Evolutionary conservation across 2,888 invertebrate species (phyloP).

Genomic region (Nomada ruficornis): DNA sequence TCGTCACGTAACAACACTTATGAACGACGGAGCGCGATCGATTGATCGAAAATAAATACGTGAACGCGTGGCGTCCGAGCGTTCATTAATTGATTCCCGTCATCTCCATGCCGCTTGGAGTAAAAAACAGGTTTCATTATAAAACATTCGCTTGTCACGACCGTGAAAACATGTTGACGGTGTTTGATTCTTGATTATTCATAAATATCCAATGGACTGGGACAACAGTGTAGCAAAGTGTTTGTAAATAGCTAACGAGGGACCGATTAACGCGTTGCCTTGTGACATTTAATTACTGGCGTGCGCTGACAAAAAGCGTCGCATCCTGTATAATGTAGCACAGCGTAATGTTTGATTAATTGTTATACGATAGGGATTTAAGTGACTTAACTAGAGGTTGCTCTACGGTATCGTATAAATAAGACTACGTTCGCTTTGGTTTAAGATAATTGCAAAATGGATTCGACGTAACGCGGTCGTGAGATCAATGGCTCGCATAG

Average conservation of each 20-base stretch:
- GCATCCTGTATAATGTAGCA: neutral
- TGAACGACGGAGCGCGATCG: neutral
- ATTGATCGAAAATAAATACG: neutral
- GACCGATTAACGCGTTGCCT: neutral
- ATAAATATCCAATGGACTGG: neutral
- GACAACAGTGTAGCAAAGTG: neutral
- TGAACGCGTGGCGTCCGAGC: neutral
- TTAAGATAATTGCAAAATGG: constrained; percentile 44
- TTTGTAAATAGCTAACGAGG: neutral
- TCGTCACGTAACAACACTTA: neutral
- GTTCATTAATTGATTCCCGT: neutral
- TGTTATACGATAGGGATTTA: no score
- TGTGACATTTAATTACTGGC: neutral
- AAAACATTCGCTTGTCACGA: neutral
- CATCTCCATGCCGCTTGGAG: neutral
- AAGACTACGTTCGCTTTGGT: constrained; percentile 62
- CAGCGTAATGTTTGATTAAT: no score
- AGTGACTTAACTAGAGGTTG: neutral
- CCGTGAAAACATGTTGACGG: neutral
- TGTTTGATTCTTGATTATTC: neutral
- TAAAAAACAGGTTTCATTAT: neutral
- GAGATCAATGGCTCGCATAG: constrained; percentile 74
- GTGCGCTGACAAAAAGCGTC: neutral
- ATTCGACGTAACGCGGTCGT: neutral
- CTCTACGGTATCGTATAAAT: constrained; percentile 39